Conservation (phyloP, 2,113 vertebrate genomes). For the Tragulus kanchil region DNA sequence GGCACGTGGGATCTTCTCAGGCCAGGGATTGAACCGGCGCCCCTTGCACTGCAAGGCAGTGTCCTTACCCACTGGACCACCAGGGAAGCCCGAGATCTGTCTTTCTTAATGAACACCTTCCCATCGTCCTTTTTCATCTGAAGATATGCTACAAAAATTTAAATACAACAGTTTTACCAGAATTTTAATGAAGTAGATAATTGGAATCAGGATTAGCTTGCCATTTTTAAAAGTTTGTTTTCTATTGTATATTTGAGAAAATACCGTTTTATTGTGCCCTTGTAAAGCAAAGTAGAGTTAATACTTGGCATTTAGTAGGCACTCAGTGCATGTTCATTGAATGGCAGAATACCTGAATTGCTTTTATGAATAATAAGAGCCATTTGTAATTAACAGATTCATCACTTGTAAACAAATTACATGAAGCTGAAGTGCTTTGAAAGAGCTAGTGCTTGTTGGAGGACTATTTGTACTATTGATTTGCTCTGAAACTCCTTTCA, state of each 20-base stretch:
- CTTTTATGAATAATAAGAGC: not conserved
- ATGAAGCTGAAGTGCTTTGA: not conserved
- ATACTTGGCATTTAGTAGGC: not conserved
- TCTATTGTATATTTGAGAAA: not conserved
- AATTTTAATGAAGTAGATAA: not conserved
- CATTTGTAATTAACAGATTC: not conserved
- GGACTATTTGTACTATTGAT: not conserved
- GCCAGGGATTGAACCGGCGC: no score
- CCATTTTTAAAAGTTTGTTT: not conserved
- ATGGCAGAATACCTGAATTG: not conserved
- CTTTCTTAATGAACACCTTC: not conserved
- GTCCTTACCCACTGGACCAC: no score
- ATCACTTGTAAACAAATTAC: conserved; percentile 26
- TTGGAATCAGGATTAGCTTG: not conserved
- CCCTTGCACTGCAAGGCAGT: no score
- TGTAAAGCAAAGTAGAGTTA: not conserved
- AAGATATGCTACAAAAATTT: not conserved
- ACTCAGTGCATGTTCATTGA: not conserved
- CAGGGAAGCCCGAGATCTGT: no score
- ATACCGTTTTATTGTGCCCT: not conserved
- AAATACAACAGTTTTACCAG: not conserved
- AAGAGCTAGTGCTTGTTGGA: not conserved
- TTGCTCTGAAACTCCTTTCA: conserved; percentile 3
- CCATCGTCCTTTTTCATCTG: not conserved
- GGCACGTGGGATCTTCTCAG: no score